Conservation (phyloP, 2,113 vertebrate genomes). For the Thalassoma bifasciatum region DNA sequence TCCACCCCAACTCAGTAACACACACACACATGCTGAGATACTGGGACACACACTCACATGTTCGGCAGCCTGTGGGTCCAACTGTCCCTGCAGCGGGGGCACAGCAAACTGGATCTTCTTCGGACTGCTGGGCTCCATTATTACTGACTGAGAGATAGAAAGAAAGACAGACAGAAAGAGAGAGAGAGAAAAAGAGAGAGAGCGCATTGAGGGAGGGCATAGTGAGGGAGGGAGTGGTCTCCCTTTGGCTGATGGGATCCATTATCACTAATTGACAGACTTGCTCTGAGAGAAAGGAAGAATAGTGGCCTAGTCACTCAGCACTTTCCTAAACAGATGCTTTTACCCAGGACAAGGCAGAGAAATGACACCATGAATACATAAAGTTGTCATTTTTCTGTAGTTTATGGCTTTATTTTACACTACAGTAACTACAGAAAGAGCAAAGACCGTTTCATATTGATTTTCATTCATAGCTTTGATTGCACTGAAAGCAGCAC, state of each 20-base stretch:
- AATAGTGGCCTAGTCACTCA: constrained; percentile 25
- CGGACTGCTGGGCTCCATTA: constrained; percentile 96
- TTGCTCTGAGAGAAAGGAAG: neutral
- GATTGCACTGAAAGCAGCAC: neutral
- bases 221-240: constrained; percentile 65
- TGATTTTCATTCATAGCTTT: neutral
- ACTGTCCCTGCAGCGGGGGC: constrained; percentile 92
- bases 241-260: constrained; percentile 35
- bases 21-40: constrained; percentile 17
- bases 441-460: neutral
- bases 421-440: neutral
- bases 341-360: neutral
- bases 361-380: no score
- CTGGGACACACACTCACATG: constrained; percentile 85
- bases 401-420: neutral
- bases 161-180: constrained; percentile 49
- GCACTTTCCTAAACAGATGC: constrained; percentile 22
- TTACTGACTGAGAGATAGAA: constrained; percentile 63
- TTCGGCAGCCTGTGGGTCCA: constrained; percentile 93
- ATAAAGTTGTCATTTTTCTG: neutral
- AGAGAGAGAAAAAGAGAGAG: no score
- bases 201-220: constrained; percentile 69
- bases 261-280: constrained; percentile 74
- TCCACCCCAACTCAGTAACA: neutral
- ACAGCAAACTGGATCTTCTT: constrained; percentile 97